Evolutionary conservation across 2,113 vertebrate species (phyloP), one percentile per base, ranked within the genome.

Genomic region (Ceyx margarethae): DNA sequence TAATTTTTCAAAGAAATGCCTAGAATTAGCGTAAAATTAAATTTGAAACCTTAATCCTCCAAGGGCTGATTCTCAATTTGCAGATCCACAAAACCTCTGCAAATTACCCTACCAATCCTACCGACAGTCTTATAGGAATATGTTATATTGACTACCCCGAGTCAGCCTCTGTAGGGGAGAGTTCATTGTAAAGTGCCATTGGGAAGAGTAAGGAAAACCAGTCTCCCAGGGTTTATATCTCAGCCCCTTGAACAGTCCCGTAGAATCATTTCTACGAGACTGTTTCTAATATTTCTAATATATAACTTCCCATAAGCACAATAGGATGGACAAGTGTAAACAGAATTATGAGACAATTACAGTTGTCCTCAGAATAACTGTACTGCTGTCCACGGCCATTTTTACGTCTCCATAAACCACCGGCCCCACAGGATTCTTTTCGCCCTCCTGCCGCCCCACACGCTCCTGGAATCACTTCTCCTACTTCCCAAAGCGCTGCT

Each of bases 271-370:
- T 78, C 90, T 37, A 37, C 37, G 37, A 11, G 37, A 37, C 37
- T 37, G 37, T 37, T 37, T 37, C 37, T 37, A 37, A 37, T 37
- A 37, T 37, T 37, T 37, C 37, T 37, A 37, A 18, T 72, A 76
- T 69, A 78, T 77, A 95, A 94, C 78, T 92, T 91, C 58, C 35
- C 37, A 2, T 5, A 91, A 89, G 91, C 90, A 80, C 94, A 94
- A 94, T 73, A 94, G 94, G 91, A 92, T 74, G 88, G 91, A 91
- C 76, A 67, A 93, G 86, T 89, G 91, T 95, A 89, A 95, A 92
- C 91, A 96, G 96, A 95, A 95, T 96, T 95, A 96, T 95, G 92
- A 81, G 87, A 87, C 94, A 95, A 90, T 96, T 96, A 93, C 10
- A 66, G 64, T 68, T 72, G 69, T 79, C 94, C 87, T 87, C 15